Evolutionary conservation across 2,113 vertebrate species (phyloP).

Genomic region (Potamarius usumacintae): DNA sequence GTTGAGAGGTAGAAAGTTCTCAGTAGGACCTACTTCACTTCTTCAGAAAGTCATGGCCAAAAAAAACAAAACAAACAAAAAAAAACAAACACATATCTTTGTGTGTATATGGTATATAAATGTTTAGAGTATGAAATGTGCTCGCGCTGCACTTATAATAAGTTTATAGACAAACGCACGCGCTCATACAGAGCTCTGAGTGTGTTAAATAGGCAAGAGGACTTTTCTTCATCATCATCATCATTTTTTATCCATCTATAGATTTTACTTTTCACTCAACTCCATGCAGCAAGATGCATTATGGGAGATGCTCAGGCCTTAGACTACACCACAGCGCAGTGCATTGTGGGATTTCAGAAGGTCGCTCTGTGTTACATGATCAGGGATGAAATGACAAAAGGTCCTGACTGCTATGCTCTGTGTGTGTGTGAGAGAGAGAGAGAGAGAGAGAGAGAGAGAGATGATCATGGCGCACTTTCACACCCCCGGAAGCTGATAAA

Average conservation of each 20-base stretch:
- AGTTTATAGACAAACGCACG: neutral
- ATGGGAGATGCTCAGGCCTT: neutral
- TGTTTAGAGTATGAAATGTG: neutral
- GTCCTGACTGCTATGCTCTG: neutral
- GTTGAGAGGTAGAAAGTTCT: neutral
- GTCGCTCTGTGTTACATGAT: neutral
- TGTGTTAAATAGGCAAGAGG: neutral
- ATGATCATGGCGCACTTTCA: neutral
- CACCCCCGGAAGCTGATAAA: neutral
- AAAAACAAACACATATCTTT: neutral
- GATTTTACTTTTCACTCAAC: neutral
- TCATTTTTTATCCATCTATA: neutral
- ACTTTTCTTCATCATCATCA: neutral
- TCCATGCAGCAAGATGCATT: neutral
- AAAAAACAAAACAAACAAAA: neutral
- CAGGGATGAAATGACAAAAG: neutral
- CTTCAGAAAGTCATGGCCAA: neutral
- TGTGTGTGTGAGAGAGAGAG: neutral
- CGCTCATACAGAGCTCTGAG: neutral
- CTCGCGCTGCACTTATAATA: neutral
- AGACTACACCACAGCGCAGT: neutral
- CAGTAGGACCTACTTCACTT: neutral
- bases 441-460: too few relatives aligned
- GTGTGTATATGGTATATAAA: neutral
- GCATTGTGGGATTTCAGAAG: conserved; percentile 2